phyloP scores from a whole-genome alignment of 2,888 invertebrate species.

The Himalopsyche anomala region DNA sequence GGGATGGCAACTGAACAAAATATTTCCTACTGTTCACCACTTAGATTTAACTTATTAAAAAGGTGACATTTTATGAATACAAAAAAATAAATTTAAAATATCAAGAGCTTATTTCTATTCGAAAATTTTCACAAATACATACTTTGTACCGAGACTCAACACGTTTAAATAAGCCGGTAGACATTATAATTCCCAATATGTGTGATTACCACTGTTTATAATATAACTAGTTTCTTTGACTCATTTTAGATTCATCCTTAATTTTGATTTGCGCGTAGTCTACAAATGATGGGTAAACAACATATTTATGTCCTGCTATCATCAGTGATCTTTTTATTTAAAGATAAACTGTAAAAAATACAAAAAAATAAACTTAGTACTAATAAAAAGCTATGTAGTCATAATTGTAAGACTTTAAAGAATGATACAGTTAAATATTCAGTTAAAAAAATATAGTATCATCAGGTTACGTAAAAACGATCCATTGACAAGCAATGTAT shows the following conservation, averaged over 20 bases:
- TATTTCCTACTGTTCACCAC: slow-evolving; percentile 37
- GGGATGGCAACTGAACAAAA: neutral
- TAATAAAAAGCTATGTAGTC: too few species aligned
- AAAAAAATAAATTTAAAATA: neutral
- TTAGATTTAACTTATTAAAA: slow-evolving; percentile 17
- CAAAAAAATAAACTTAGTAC: too few species aligned
- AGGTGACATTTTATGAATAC: slow-evolving; percentile 9
- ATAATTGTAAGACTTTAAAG: too few species aligned
- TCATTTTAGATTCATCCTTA: too few species aligned
- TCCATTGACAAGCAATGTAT: neutral
- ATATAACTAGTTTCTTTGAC: too few species aligned
- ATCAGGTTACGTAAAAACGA: neutral
- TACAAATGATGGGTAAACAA: too few species aligned
- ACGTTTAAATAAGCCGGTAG: neutral
- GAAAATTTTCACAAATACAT: neutral
- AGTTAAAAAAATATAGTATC: neutral
- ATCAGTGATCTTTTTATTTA: too few species aligned
- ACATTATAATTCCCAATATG: neutral
- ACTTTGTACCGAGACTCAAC: neutral
- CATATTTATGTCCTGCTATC: too few species aligned
- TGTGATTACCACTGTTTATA: too few species aligned
- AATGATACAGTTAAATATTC: neutral
- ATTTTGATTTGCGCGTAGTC: too few species aligned
- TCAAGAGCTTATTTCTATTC: neutral
- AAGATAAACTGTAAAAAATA: too few species aligned